These are phyloP conservation scores for Todiramphus saurophagus DNA, from an alignment of 2,113 vertebrate genomes.

Conservation along the genomic window DNA sequence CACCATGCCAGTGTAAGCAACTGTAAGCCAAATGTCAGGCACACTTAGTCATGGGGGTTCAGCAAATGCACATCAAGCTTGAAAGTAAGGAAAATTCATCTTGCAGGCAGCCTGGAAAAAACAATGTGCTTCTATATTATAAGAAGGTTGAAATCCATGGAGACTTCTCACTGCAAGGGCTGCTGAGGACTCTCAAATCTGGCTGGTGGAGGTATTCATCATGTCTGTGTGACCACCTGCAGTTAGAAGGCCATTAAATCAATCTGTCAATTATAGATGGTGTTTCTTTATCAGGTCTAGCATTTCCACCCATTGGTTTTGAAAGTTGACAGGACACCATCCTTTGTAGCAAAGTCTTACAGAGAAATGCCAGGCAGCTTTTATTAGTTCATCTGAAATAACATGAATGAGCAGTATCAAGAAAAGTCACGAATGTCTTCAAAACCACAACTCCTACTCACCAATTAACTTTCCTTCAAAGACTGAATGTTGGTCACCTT, in stretches of 20 bases:
- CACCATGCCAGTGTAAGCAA: not conserved
- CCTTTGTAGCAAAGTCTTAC: not conserved
- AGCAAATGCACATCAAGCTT: not conserved
- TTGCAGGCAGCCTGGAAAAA: not conserved
- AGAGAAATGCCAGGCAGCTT: not conserved
- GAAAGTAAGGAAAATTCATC: not conserved
- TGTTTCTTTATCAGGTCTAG: not conserved
- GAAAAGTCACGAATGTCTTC: not conserved
- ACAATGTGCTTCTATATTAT: not conserved
- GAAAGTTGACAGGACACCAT: not conserved
- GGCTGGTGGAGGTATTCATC: not conserved
- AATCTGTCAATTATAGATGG: not conserved
- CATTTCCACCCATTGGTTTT: not conserved
- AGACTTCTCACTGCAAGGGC: not conserved
- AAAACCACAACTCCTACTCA: not conserved
- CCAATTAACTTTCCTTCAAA: not conserved
- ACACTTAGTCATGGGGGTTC: not conserved
- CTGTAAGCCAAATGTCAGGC: not conserved
- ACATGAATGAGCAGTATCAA: not conserved
- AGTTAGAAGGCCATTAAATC: not conserved
- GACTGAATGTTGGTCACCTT: not conserved
- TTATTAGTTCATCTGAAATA: not conserved
- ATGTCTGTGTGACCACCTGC: not conserved
- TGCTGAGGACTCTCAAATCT: not conserved
- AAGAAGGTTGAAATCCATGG: not conserved